A percentile compares a stretch with the other conserved stretches of the same genome.
These are phyloP conservation scores for Pseudomyrmex dendroicus DNA, from an alignment of 1,140 invertebrate genomes.

Conservation along the genomic window DNA sequence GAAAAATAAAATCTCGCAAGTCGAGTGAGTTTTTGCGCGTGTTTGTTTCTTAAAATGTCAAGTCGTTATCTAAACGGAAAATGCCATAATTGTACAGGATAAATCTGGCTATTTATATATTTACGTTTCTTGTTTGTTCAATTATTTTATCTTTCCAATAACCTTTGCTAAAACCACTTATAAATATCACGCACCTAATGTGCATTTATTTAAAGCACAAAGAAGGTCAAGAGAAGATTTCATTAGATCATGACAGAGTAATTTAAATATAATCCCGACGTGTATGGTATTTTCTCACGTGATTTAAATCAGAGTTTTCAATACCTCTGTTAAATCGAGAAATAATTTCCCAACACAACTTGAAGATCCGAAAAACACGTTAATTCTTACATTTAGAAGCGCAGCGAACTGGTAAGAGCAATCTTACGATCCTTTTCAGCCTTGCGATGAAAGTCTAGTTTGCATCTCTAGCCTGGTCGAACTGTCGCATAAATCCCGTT, in stretches of 20 bases:
- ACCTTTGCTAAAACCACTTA: slow-evolving; percentile 12
- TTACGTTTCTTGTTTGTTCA: background rate
- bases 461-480: slow-evolving; percentile 36
- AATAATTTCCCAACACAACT: slow-evolving; percentile 10
- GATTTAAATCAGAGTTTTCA: slow-evolving; percentile 10
- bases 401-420: slow-evolving; percentile 11
- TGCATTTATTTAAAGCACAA: slow-evolving; percentile 6
- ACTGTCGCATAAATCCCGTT: slow-evolving; percentile 53
- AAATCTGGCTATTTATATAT: slow-evolving; percentile 1
- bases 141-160: slow-evolving; percentile 38
- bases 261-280: slow-evolving; percentile 1
- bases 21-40: background rate
- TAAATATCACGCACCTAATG: slow-evolving; percentile 7
- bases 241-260: background rate
- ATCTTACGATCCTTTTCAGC: slow-evolving; percentile 5
- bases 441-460: slow-evolving; percentile 50
- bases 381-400: slow-evolving; percentile 2
- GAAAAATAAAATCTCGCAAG: too few relatives aligned
- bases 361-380: slow-evolving; percentile 18
- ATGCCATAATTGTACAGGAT: too few relatives aligned
- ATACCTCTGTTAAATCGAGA: background rate
- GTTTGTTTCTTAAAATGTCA: background rate
- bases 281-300: background rate
- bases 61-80: background rate
- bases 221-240: slow-evolving; percentile 11